Evolutionary conservation across 2,888 invertebrate genomes (phyloP).

Genomic region (Leptopilina drosophilae): DNA sequence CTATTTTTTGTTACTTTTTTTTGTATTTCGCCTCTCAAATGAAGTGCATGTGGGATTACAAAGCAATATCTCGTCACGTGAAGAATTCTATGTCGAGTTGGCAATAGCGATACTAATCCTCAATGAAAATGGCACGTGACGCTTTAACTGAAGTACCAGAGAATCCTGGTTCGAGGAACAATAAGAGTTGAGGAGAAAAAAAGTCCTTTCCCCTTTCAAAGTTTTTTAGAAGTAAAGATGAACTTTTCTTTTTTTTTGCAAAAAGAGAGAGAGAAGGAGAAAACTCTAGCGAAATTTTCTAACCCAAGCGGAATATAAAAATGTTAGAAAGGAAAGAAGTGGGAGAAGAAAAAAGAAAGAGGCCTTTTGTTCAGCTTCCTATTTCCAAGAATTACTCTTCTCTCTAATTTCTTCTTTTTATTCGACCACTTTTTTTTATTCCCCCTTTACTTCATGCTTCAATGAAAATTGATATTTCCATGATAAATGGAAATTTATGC

Average conservation of each 20-base stretch:
- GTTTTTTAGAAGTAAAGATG: background rate
- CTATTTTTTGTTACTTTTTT: background rate
- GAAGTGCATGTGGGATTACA: conserved; percentile 24
- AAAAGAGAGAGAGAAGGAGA: background rate
- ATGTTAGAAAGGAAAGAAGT: background rate
- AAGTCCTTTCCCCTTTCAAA: background rate
- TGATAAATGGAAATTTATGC: conserved; percentile 29
- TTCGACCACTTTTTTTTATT: background rate
- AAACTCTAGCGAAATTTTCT: conserved; percentile 7
- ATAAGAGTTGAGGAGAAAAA: background rate
- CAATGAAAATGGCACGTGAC: conserved; percentile 13
- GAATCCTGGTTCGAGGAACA: background rate
- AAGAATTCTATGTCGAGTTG: background rate
- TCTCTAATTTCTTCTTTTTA: conserved; percentile 5
- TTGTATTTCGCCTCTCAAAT: background rate
- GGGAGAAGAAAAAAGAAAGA: background rate
- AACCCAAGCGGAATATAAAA: conserved; percentile 9
- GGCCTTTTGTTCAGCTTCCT: conserved; percentile 7
- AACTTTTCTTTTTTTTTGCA: conserved; percentile 2
- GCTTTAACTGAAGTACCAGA: conserved; percentile 1
- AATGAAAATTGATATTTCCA: conserved; percentile 29
- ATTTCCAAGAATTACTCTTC: conserved; percentile 6
- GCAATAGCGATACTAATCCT: conserved; percentile 30
- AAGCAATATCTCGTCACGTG: conserved; percentile 22
- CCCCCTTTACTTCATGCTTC: conserved; percentile 5